Conservation (phyloP, 2,113 vertebrate species). For the Carlito syrichta region DNA sequence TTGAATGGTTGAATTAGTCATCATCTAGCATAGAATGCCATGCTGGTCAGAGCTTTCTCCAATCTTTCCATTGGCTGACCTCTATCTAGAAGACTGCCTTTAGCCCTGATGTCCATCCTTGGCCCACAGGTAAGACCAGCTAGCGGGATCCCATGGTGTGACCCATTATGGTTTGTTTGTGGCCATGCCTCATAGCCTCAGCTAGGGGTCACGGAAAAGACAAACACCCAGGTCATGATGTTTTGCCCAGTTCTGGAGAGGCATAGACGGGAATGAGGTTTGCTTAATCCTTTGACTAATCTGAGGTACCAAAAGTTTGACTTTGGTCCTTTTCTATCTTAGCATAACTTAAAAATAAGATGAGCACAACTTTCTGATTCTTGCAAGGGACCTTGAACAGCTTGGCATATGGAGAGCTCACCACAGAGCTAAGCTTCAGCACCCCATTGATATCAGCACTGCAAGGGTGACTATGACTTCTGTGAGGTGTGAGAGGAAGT, state of each 20-base stretch:
- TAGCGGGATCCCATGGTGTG: not conserved
- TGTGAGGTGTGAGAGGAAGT: not conserved
- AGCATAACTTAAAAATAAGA: not conserved
- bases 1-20: not conserved
- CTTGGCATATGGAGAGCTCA: not conserved
- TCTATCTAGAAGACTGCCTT: not conserved
- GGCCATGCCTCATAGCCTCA: not conserved
- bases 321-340: not conserved
- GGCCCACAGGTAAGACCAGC: not conserved
- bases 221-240: not conserved
- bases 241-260: not conserved
- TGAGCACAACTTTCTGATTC: not conserved
- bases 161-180: not conserved
- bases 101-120: not conserved
- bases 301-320: not conserved
- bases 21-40: not conserved
- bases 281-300: not conserved
- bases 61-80: not conserved
- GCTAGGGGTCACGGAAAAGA: not conserved
- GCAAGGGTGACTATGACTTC: not conserved
- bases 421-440: not conserved
- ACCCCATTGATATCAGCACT: not conserved
- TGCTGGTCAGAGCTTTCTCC: not conserved
- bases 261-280: fast-evolving
- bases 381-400: not conserved